phyloP scores from a whole-genome alignment of 2,113 vertebrate species.

The Maccullochella peelii region DNA sequence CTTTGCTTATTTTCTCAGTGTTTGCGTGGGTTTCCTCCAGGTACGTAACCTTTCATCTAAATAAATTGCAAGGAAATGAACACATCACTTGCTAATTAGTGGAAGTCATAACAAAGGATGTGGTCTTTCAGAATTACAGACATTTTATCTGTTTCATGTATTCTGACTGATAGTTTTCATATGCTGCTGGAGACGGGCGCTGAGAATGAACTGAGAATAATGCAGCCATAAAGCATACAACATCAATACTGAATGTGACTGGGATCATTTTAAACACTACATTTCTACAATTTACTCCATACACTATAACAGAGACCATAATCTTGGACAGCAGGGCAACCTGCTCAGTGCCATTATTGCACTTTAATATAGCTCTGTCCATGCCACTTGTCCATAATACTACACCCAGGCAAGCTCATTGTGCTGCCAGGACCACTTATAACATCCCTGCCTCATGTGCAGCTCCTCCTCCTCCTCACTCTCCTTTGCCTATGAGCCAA shows the following conservation, averaged over 20 bases:
- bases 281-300: conserved; percentile 53
- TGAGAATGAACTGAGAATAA: conserved; percentile 16
- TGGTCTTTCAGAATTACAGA: not conserved
- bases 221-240: conserved; percentile 21
- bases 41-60: conserved; percentile 40
- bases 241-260: conserved; percentile 20
- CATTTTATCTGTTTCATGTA: conserved; percentile 37
- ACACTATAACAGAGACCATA: conserved; percentile 37
- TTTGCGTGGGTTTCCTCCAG: conserved; percentile 42
- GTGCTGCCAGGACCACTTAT: conserved; percentile 77
- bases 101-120: conserved; percentile 14
- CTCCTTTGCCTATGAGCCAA: conserved; percentile 76
- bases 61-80: conserved; percentile 33
- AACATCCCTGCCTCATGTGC: conserved; percentile 74
- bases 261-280: conserved; percentile 28
- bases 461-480: conserved; percentile 73
- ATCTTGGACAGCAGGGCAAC: conserved; percentile 60
- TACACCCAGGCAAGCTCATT: conserved; percentile 62
- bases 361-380: conserved; percentile 69
- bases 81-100: conserved; percentile 32
- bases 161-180: conserved; percentile 33
- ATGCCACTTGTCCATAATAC: conserved; percentile 64
- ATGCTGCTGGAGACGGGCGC: not conserved
- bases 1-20: conserved; percentile 10
- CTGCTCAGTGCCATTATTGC: conserved; percentile 64